phyloP scores from a whole-genome alignment of 2,797 vertebrate genomes.

The Epinephelus coioides region DNA sequence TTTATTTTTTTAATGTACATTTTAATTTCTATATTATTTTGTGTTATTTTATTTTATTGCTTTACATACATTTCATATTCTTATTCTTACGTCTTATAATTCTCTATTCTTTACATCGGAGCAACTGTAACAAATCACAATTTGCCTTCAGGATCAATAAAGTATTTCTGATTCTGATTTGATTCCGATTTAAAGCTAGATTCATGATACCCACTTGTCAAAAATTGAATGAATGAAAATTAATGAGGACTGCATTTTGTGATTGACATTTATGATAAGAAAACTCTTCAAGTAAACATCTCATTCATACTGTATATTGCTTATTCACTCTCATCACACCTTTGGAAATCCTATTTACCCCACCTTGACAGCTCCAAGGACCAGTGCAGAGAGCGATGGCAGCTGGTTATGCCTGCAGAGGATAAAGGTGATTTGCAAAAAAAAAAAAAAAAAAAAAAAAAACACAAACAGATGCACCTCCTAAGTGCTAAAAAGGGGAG shows the following conservation, averaged over 20 bases:
- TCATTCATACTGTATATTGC: background rate
- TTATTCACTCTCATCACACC: constrained; percentile 36
- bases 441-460: constrained; percentile 23
- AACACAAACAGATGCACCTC: constrained; percentile 68
- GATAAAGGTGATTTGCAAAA: constrained; percentile 68
- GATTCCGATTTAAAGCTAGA: background rate
- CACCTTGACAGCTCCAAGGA: constrained; percentile 44
- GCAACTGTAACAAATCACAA: too few relatives aligned
- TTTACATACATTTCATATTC: too few relatives aligned
- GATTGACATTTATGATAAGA: constrained; percentile 18
- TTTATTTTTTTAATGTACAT: too few relatives aligned
- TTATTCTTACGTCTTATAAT: too few relatives aligned
- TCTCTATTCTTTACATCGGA: too few relatives aligned
- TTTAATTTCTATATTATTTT: too few relatives aligned
- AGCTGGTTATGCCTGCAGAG: constrained; percentile 58
- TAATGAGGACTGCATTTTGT: background rate
- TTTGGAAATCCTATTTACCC: constrained; percentile 41
- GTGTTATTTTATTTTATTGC: too few relatives aligned
- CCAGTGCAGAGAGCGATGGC: constrained; percentile 41
- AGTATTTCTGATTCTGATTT: too few relatives aligned
- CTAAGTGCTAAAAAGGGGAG: constrained; percentile 66
- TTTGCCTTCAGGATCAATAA: too few relatives aligned
- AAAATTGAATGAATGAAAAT: background rate
- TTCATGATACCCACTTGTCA: background rate
- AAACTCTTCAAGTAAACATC: constrained; percentile 16